Evolutionary conservation across 2,113 vertebrate genomes (phyloP), one percentile per base, ranked within the genome.

Genomic region (Danionella cerebrum): DNA sequence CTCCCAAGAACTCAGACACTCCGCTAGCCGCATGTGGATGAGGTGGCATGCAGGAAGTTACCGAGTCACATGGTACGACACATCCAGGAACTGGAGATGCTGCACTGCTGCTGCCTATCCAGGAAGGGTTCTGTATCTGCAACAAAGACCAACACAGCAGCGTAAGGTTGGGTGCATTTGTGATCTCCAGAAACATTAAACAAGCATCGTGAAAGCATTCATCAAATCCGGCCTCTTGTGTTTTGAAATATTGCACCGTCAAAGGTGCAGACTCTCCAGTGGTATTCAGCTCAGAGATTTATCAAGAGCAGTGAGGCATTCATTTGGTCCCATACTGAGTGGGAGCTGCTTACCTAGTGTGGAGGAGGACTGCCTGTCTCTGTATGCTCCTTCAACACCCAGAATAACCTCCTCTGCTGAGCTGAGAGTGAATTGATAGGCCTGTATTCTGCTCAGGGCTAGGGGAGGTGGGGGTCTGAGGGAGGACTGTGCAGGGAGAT

Each of bases 91-190:
- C 91, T 0, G 96, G 96, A 0, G 96, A 98, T 0, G 93, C 92
- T 0, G 90, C 91, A 1, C 91, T 94, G 0, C 90, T 89, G 84
- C 93, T 91, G 29, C 93, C 85, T 0, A 98, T 94, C 96, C 96
- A 97, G 24, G 96, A 96, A 0, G 95, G 94, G 65, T 97, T 99
- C 89, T 98, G 96, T 74, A 98, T 98, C 96, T 99, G 88, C 33
- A 64, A 79, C n/a, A 47, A 27, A 39, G 38, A 39, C 12, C 29
- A 59, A 35, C 14, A 11, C 11, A 38, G 35, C 21, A 11, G 1
- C 7, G 41, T 51, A 48, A 14, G 27, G 4, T 48, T 35, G 12
- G 19, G 6, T 27, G 16, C 10, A 10, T 36, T 16, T 14, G 19
- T 31, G 18, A 38, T 57, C 18, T 39, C 5, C 66, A 16, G 27